Conservation (phyloP, 23 tunicate genomes). For the Styela clava region DNA sequence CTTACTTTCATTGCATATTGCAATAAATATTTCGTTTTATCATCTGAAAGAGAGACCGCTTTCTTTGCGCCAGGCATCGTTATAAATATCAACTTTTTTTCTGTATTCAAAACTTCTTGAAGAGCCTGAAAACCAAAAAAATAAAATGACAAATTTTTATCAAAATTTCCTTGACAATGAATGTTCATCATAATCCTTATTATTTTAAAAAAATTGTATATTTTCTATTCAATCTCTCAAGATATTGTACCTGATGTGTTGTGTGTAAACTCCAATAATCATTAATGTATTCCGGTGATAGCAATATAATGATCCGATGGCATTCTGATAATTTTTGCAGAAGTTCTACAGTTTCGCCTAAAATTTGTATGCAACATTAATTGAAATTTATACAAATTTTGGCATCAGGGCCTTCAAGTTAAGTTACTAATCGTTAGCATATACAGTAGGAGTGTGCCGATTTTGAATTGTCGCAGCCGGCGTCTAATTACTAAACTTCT, state of each 20-base stretch:
- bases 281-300: neutral
- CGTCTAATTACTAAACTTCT: no score
- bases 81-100: neutral
- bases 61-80: neutral
- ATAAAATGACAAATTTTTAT: neutral
- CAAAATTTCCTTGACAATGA: no score
- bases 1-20: neutral
- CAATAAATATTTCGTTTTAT: neutral
- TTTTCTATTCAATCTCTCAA: no score
- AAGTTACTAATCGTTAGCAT: no score
- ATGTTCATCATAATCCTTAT: no score
- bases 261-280: constrained; percentile 12
- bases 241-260: neutral
- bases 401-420: neutral
- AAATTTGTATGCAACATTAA: neutral
- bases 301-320: neutral
- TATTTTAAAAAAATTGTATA: no score
- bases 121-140: neutral
- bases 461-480: no score
- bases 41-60: neutral
- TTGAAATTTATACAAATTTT: neutral
- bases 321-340: neutral
- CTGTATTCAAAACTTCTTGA: neutral
- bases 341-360: neutral
- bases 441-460: no score